phyloP scores from a whole-genome alignment of 1,140 invertebrate genomes.

The Whitmania pigra region DNA sequence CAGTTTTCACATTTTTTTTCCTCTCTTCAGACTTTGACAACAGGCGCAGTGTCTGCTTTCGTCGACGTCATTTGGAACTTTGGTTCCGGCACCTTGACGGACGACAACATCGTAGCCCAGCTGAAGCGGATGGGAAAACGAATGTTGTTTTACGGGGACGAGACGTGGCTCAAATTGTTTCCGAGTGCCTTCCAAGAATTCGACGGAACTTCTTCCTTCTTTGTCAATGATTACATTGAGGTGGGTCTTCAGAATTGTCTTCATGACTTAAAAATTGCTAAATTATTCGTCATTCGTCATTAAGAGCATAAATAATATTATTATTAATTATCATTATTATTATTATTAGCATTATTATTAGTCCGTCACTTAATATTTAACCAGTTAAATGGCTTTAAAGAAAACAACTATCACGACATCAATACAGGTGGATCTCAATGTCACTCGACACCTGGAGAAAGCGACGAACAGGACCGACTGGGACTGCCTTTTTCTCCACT shows the following conservation, averaged over 20 bases:
- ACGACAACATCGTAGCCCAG: slow-evolving; percentile 67
- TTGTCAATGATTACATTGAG: slow-evolving; percentile 84
- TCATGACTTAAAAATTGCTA: too few relatives aligned
- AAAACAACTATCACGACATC: neutral
- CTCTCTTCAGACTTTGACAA: slow-evolving; percentile 60
- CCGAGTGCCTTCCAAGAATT: slow-evolving; percentile 56
- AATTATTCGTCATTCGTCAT: slow-evolving; percentile 18
- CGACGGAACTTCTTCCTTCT: slow-evolving; percentile 83
- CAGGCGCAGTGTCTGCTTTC: slow-evolving; percentile 76
- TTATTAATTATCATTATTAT: too few relatives aligned
- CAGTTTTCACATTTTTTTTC: neutral
- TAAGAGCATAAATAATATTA: neutral
- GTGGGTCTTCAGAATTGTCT: slow-evolving; percentile 49
- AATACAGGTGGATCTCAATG: slow-evolving; percentile 74
- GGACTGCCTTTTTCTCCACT: slow-evolving; percentile 85
- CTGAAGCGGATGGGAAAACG: slow-evolving; percentile 49
- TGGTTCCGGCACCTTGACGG: slow-evolving; percentile 50
- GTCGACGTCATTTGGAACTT: slow-evolving; percentile 81
- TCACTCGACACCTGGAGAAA: slow-evolving; percentile 62
- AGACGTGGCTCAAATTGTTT: slow-evolving; percentile 86
- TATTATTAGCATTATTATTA: too few relatives aligned
- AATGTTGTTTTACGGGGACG: slow-evolving; percentile 82
- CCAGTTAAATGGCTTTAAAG: too few relatives aligned
- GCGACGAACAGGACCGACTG: slow-evolving; percentile 61
- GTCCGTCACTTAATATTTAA: too few relatives aligned